Conservation (phyloP, 1,140 invertebrate genomes). For the Pteromalus puparum region DNA sequence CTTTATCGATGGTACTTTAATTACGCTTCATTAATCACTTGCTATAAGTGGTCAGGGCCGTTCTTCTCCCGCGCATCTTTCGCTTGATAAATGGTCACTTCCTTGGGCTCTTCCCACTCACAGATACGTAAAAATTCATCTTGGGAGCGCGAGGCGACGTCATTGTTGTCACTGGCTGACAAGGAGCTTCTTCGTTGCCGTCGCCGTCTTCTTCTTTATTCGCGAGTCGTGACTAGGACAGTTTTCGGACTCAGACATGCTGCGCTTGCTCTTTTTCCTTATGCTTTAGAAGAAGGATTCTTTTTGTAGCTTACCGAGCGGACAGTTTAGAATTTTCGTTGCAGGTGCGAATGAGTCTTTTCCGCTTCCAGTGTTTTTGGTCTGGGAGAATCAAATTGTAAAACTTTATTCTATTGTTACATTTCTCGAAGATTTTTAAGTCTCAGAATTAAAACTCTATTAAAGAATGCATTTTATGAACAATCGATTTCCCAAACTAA, state of each 20-base stretch:
- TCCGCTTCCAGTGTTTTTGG: not conserved
- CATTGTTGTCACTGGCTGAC: conserved; percentile 34
- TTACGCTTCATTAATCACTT: conserved; percentile 24
- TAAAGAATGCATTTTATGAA: no score
- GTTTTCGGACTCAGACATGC: not conserved
- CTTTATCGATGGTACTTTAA: conserved; percentile 30
- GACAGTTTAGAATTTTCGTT: not conserved
- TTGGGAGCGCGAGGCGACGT: not conserved
- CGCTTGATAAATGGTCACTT: conserved; percentile 38
- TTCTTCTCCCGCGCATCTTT: not conserved
- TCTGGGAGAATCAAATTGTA: not conserved
- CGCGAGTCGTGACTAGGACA: conserved; percentile 17
- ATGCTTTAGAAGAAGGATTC: not conserved
- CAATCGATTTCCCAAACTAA: no score
- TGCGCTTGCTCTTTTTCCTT: not conserved
- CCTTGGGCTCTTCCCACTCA: not conserved
- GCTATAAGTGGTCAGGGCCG: not conserved
- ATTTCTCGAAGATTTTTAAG: no score
- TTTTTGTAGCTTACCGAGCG: not conserved
- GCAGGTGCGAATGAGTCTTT: no score
- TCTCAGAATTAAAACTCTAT: no score
- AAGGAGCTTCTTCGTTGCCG: conserved; percentile 4
- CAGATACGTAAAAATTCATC: conserved; percentile 34
- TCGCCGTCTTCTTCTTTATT: not conserved
- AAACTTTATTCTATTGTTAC: not conserved